A percentile compares a stretch with the other conserved stretches of the same genome.
phyloP scores from a whole-genome alignment of 2,888 invertebrate genomes.

The Apotomis turbidana region DNA sequence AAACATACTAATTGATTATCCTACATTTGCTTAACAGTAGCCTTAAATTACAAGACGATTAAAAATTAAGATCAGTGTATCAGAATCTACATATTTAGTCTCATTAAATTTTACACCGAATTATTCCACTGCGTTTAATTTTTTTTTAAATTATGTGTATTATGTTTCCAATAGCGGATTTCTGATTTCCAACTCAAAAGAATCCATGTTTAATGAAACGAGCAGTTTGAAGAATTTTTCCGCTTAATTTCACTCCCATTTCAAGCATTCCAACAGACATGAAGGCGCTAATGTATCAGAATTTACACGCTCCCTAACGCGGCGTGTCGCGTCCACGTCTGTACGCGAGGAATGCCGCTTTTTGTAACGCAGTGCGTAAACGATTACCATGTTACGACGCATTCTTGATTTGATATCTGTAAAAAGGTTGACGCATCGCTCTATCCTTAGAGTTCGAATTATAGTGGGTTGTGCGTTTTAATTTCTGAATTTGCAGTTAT shows the following conservation, averaged over 20 bases:
- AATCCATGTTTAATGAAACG: constrained; percentile 11
- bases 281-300: constrained; percentile 54
- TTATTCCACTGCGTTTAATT: too few relatives aligned
- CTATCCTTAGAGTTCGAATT: neutral
- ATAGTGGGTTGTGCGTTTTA: too few relatives aligned
- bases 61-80: too few relatives aligned
- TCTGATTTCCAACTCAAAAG: too few relatives aligned
- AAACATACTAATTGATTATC: too few relatives aligned
- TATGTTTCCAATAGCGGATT: too few relatives aligned
- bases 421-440: constrained; percentile 46
- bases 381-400: constrained; percentile 60
- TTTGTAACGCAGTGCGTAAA: constrained; percentile 63
- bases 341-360: constrained; percentile 73
- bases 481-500: too few relatives aligned
- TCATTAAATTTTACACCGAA: too few relatives aligned
- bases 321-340: constrained; percentile 71
- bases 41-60: too few relatives aligned
- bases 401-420: constrained; percentile 65
- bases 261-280: constrained; percentile 36
- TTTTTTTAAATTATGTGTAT: too few relatives aligned
- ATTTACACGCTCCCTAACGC: constrained; percentile 68
- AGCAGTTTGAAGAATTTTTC: constrained; percentile 31
- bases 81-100: too few relatives aligned
- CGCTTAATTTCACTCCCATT: constrained; percentile 38
- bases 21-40: too few relatives aligned